These are phyloP conservation scores for Bilobella aurantiaca DNA, from an alignment of 1,140 invertebrate genomes.

Conservation along the genomic window DNA sequence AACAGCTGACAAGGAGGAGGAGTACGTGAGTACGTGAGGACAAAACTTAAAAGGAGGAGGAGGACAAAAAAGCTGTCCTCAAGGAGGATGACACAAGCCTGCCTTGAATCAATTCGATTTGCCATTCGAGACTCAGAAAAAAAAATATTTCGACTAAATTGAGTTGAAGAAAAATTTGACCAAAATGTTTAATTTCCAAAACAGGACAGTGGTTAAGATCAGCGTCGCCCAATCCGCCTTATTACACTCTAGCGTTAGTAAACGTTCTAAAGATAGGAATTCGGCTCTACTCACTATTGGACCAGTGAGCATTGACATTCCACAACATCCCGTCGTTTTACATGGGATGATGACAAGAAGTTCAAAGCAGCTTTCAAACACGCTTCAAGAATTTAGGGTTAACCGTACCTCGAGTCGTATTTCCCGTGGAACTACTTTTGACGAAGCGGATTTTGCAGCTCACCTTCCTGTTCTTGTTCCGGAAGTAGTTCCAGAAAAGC, in stretches of 20 bases:
- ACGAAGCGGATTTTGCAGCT: constrained; percentile 45
- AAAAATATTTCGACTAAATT: too few species aligned
- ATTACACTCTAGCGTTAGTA: constrained; percentile 71
- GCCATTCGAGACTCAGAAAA: too few species aligned
- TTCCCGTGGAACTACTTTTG: constrained; percentile 48
- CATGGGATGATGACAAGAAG: constrained; percentile 95
- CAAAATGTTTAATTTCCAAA: too few species aligned
- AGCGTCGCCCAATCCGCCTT: constrained; percentile 85
- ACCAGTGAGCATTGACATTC: constrained; percentile 82
- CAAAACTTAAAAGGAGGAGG: too few species aligned
- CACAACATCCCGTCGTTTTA: constrained; percentile 88
- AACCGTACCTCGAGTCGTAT: constrained; percentile 64
- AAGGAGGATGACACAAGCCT: too few species aligned
- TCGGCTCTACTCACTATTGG: constrained; percentile 78
- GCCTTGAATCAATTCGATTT: too few species aligned
- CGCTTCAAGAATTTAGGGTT: constrained; percentile 70
- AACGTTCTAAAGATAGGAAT: constrained; percentile 69
- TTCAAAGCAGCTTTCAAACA: constrained; percentile 83
- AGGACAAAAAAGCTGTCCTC: too few species aligned
- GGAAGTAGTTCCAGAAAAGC: constrained; percentile 23
- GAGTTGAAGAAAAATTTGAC: too few species aligned
- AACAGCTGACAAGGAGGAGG: too few species aligned
- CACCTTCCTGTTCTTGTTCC: constrained; percentile 47
- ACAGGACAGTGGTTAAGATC: constrained; percentile 84
- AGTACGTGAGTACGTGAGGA: too few species aligned